Conservation (phyloP, 2,113 vertebrate species). For the Saimiri boliviensis region DNA sequence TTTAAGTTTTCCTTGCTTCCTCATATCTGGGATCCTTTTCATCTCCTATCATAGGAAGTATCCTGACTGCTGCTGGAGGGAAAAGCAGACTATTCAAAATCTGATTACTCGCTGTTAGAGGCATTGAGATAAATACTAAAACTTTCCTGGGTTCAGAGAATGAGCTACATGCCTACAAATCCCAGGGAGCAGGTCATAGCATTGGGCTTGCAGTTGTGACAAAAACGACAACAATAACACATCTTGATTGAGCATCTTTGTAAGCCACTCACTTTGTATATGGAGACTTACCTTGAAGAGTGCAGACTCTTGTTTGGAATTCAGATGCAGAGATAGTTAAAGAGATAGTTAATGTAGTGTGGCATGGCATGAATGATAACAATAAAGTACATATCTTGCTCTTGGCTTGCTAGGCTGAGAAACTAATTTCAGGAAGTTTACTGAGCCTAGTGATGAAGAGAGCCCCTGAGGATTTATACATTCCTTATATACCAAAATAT, state of each 20-base stretch:
- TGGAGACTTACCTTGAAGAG: neutral
- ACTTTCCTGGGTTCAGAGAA: neutral
- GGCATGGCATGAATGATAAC: neutral
- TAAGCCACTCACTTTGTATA: neutral
- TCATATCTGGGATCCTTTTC: neutral
- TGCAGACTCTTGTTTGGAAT: neutral
- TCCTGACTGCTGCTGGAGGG: neutral
- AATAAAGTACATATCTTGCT: neutral
- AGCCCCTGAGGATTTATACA: neutral
- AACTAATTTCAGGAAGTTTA: constrained; percentile 1
- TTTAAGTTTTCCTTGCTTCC: neutral
- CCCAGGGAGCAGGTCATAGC: neutral
- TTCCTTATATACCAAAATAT: neutral
- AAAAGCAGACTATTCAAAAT: neutral
- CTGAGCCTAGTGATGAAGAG: neutral
- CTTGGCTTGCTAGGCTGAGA: neutral
- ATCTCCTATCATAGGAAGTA: neutral
- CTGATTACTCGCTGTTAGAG: neutral
- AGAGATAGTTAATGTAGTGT: neutral
- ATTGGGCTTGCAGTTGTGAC: neutral
- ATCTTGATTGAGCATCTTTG: neutral
- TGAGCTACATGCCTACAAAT: neutral
- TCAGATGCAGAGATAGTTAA: neutral
- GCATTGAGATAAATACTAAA: neutral
- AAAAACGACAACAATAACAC: rapidly evolving